phyloP scores from a whole-genome alignment of 1,140 invertebrate species.

The Proctacanthus coquilletti region DNA sequence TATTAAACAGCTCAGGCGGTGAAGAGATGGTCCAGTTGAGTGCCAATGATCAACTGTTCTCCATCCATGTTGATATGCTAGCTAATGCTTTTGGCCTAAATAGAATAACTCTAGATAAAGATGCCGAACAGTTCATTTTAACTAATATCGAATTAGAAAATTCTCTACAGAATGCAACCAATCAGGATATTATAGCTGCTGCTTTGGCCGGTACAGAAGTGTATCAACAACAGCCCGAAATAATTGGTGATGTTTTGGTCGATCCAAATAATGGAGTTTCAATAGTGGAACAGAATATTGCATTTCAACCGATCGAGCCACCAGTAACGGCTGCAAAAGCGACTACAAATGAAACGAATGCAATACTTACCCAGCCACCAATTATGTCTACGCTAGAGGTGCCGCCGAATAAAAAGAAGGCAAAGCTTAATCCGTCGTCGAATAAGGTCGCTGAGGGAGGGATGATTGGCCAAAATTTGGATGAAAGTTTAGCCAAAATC shows the following conservation, averaged over 20 bases:
- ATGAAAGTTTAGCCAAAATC: slow-evolving; percentile 39
- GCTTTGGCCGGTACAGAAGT: slow-evolving; percentile 35
- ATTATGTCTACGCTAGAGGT: slow-evolving; percentile 66
- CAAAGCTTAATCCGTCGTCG: too few species aligned
- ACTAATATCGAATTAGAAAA: too few species aligned
- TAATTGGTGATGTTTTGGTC: slow-evolving; percentile 1
- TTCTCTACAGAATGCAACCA: slow-evolving; percentile 34
- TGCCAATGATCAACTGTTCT: too few species aligned
- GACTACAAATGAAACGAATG: slow-evolving; percentile 48
- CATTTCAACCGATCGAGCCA: slow-evolving; percentile 12
- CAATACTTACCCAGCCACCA: slow-evolving; percentile 50
- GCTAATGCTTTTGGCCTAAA: too few species aligned
- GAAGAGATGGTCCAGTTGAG: too few species aligned
- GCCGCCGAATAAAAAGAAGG: slow-evolving; percentile 35
- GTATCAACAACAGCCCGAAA: too few species aligned
- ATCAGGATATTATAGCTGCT: slow-evolving; percentile 56
- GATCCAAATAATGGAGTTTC: neutral
- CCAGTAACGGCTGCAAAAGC: slow-evolving; percentile 16
- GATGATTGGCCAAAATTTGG: slow-evolving; percentile 26
- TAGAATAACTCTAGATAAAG: too few species aligned
- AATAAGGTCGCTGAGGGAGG: neutral
- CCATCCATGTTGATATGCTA: too few species aligned
- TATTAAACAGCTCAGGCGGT: too few species aligned
- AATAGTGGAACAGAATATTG: neutral
- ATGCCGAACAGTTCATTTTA: too few species aligned